Conservation (phyloP, 2,888 invertebrate species). For the Eustalomyia histrio region DNA sequence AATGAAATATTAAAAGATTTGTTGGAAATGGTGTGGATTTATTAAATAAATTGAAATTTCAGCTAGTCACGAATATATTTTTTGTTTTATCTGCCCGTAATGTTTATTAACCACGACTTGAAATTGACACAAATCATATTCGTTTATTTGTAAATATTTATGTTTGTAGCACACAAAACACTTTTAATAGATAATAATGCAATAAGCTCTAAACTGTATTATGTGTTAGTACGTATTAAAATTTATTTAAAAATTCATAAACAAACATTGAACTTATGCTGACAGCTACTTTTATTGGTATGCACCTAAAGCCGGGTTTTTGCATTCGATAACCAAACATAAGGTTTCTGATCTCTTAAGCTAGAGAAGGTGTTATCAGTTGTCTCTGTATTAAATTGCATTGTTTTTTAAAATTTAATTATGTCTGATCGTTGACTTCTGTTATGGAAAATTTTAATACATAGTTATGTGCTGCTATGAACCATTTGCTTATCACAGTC, state of each 20-base stretch:
- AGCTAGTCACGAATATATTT: too few species aligned
- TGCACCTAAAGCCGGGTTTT: too few species aligned
- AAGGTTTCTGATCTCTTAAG: not conserved
- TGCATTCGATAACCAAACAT: not conserved
- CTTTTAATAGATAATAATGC: not conserved
- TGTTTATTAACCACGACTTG: slow-evolving; percentile 33
- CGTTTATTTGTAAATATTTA: not conserved
- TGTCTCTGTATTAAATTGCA: not conserved
- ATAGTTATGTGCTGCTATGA: not conserved
- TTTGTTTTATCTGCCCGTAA: too few species aligned
- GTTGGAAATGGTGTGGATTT: too few species aligned
- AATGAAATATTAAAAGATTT: too few species aligned
- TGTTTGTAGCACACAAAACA: not conserved
- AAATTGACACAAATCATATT: slow-evolving; percentile 42
- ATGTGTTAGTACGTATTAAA: not conserved
- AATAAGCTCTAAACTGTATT: not conserved
- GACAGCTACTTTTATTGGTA: not conserved
- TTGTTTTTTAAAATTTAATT: not conserved
- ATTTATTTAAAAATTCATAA: not conserved
- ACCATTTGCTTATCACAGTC: not conserved
- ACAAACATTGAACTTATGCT: not conserved
- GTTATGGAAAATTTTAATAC: not conserved
- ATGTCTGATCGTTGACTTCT: not conserved
- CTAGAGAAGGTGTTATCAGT: not conserved
- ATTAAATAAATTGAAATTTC: too few species aligned